Percentiles rank a stretch among this genome's conserved stretches.
Conservation (phyloP, 1,140 invertebrate genomes). For the Amyelois transitella region DNA sequence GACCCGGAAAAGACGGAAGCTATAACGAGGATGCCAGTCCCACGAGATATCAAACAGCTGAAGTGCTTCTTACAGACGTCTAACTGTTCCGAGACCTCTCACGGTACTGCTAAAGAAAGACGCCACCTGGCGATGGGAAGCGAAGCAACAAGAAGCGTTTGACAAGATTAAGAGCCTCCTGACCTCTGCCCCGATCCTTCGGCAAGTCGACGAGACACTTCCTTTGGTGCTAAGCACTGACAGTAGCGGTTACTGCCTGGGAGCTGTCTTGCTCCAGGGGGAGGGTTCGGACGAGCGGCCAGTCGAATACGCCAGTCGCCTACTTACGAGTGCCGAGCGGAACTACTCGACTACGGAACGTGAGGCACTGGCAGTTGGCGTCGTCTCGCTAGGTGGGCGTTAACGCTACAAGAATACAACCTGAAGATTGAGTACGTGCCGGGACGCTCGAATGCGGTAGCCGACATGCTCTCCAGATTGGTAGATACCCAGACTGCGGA, state of each 20-base stretch:
- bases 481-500: too few relatives aligned
- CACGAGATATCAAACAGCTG: slow-evolving; percentile 29
- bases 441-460: too few relatives aligned
- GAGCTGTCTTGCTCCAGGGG: slow-evolving; percentile 45
- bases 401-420: too few relatives aligned
- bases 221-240: slow-evolving; percentile 38
- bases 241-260: slow-evolving; percentile 40
- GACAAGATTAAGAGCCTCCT: slow-evolving; percentile 4
- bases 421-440: too few relatives aligned
- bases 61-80: slow-evolving; percentile 20
- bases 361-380: too few relatives aligned
- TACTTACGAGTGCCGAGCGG: too few relatives aligned
- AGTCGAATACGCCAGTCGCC: too few relatives aligned
- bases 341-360: too few relatives aligned
- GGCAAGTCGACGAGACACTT: slow-evolving; percentile 26
- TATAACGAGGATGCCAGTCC: slow-evolving; percentile 23
- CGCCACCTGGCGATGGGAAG: slow-evolving; percentile 5
- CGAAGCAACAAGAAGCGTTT: slow-evolving; percentile 8
- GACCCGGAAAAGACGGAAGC: slow-evolving; percentile 39
- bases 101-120: slow-evolving; percentile 7
- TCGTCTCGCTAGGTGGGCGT: too few relatives aligned
- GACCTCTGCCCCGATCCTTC: slow-evolving; percentile 10
- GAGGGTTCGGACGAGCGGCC: slow-evolving; percentile 40
- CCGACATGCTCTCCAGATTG: too few relatives aligned
- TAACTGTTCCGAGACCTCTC: slow-evolving; percentile 7